Evolutionary conservation across 2,888 invertebrate species (phyloP).

Genomic region (Leistus spinibarbis): DNA sequence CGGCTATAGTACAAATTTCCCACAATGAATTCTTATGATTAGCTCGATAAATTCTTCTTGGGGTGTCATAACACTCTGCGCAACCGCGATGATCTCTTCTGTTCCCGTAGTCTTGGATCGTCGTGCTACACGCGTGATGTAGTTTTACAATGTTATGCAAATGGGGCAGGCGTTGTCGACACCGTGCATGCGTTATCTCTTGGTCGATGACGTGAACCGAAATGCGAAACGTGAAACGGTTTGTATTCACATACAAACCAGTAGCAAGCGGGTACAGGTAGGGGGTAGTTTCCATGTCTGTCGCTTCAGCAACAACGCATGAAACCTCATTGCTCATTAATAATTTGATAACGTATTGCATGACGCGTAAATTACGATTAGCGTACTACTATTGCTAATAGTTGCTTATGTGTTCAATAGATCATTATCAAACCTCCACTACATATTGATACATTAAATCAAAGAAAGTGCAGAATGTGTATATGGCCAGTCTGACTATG

Average conservation of each 20-base stretch:
- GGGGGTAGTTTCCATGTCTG: neutral
- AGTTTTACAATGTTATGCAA: conserved; percentile 18
- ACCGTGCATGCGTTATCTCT: neutral
- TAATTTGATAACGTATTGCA: conserved; percentile 38
- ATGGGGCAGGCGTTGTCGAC: neutral
- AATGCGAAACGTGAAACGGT: neutral
- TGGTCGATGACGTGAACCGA: neutral
- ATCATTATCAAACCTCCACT: conserved; percentile 26
- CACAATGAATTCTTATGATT: neutral
- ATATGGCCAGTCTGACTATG: neutral
- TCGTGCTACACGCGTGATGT: neutral
- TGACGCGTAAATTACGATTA: conserved; percentile 37
- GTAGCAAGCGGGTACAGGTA: neutral
- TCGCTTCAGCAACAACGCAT: conserved; percentile 8
- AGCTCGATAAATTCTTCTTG: neutral
- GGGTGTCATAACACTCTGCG: neutral
- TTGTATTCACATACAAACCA: neutral
- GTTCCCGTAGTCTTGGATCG: neutral
- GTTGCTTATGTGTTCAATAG: conserved; percentile 27
- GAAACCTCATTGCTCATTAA: conserved; percentile 34
- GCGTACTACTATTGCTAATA: conserved; percentile 23
- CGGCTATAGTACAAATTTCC: neutral
- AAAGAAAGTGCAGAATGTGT: conserved; percentile 6
- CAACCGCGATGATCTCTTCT: neutral
- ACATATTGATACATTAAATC: conserved; percentile 3